phyloP scores from a whole-genome alignment of 2,888 invertebrate genomes.

The Uropetala carovei region DNA sequence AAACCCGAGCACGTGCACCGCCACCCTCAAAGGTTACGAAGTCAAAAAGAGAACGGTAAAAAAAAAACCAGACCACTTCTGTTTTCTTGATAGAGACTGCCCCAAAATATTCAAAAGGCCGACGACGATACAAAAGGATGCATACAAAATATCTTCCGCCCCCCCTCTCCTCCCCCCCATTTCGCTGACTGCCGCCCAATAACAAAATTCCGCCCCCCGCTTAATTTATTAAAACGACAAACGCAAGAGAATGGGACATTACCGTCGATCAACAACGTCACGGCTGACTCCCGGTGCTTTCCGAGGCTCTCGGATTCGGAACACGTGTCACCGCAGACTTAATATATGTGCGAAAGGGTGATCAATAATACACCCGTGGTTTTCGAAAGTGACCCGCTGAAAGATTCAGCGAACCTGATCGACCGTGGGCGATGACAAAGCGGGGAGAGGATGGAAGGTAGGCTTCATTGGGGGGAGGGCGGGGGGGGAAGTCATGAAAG shows the following conservation, averaged over 20 bases:
- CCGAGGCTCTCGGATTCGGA: background rate
- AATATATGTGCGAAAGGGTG: background rate
- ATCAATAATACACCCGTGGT: background rate
- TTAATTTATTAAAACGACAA: background rate
- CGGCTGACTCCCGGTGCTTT: background rate
- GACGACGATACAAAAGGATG: background rate
- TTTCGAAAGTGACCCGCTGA: slow-evolving; percentile 11
- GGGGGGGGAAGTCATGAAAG: background rate
- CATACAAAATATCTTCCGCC: background rate
- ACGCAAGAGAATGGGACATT: background rate
- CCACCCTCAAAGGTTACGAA: background rate
- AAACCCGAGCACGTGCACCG: too few species aligned
- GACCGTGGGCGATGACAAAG: background rate
- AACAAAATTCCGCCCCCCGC: background rate
- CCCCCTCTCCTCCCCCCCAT: background rate
- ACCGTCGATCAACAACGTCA: background rate
- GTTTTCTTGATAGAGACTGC: background rate
- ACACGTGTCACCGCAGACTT: background rate
- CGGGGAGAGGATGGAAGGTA: too few species aligned
- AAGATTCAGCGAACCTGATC: background rate
- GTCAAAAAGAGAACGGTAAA: background rate
- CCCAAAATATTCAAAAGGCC: background rate
- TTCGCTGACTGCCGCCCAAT: background rate
- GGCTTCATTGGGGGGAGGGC: background rate
- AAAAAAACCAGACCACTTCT: background rate